Percentiles rank a stretch among this genome's conserved stretches.
These are phyloP conservation scores for Smutsia temminckii DNA, from an alignment of 2,797 vertebrate genomes.

Conservation along the genomic window DNA sequence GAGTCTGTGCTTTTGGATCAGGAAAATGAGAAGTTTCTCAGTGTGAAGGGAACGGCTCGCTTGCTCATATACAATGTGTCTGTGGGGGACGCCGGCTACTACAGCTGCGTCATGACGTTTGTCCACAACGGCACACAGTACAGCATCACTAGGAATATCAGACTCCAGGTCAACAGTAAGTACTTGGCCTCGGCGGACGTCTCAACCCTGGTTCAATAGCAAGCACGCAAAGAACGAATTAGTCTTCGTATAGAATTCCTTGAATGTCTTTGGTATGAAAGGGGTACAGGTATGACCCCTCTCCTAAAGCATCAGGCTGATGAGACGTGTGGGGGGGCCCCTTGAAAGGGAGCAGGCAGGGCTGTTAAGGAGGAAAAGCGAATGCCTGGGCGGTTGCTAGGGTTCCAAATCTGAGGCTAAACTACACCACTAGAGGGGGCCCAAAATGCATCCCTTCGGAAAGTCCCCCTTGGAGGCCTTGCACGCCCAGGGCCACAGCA, in stretches of 20 bases:
- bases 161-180: conserved; percentile 87
- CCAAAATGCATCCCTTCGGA: not conserved
- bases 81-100: conserved; percentile 86
- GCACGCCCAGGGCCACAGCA: accelerated
- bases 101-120: conserved; percentile 88
- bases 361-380: not conserved
- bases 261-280: not conserved
- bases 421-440: not conserved
- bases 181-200: not conserved
- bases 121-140: conserved; percentile 80
- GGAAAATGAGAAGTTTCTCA: conserved; percentile 61
- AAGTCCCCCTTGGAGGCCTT: not conserved
- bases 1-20: conserved; percentile 79
- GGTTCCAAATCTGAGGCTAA: not conserved
- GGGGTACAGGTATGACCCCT: not conserved
- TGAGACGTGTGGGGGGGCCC: not conserved
- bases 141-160: conserved; percentile 88
- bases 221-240: not conserved
- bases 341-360: not conserved
- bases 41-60: conserved; percentile 51
- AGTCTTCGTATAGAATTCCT: not conserved
- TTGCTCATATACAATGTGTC: conserved; percentile 85
- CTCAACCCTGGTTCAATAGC: not conserved
- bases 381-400: not conserved
- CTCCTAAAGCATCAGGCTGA: not conserved